Conservation (phyloP, 2,113 vertebrate genomes). For the Epinephelus cyanopodus region DNA sequence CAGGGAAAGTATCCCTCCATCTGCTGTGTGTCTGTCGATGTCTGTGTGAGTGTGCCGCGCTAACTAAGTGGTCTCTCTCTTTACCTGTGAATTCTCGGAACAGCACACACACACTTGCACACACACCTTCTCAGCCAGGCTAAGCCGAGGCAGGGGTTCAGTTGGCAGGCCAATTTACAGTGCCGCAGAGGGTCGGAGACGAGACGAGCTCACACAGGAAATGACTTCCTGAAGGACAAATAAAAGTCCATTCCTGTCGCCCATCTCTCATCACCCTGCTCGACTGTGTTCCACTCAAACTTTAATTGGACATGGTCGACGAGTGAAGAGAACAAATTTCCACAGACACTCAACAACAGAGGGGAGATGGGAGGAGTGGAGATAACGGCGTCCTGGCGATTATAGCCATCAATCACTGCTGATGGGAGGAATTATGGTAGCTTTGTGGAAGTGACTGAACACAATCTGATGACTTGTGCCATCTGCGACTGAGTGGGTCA, state of each 20-base stretch:
- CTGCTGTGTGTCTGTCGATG: slow-evolving; percentile 39
- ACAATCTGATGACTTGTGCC: slow-evolving; percentile 74
- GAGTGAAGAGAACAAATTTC: slow-evolving; percentile 77
- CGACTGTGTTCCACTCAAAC: slow-evolving; percentile 60
- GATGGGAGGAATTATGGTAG: slow-evolving; percentile 65
- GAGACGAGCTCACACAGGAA: slow-evolving; percentile 70
- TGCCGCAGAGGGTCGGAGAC: slow-evolving; percentile 45
- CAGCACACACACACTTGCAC: slow-evolving; percentile 19
- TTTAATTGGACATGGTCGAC: slow-evolving; percentile 79
- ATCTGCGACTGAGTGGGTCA: slow-evolving; percentile 67
- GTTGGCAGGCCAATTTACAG: slow-evolving; percentile 69
- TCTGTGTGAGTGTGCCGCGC: not conserved
- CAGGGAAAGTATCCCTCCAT: slow-evolving; percentile 48
- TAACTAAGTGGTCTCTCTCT: slow-evolving; percentile 22
- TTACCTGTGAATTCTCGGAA: slow-evolving; percentile 46
- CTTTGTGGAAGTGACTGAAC: slow-evolving; percentile 67
- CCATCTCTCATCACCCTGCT: slow-evolving; percentile 54
- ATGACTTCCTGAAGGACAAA: slow-evolving; percentile 81
- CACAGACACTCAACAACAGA: slow-evolving; percentile 65
- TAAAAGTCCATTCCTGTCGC: slow-evolving; percentile 60
- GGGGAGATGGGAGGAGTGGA: slow-evolving; percentile 46
- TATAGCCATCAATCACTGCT: slow-evolving; percentile 71
- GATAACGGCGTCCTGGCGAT: slow-evolving; percentile 62
- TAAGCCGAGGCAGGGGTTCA: slow-evolving; percentile 58
- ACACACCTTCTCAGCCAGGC: slow-evolving; percentile 32